A percentile compares a stretch with the other conserved stretches of the same genome.
phyloP scores from a whole-genome alignment of 2,888 invertebrate species.

The Catonia carolina region DNA sequence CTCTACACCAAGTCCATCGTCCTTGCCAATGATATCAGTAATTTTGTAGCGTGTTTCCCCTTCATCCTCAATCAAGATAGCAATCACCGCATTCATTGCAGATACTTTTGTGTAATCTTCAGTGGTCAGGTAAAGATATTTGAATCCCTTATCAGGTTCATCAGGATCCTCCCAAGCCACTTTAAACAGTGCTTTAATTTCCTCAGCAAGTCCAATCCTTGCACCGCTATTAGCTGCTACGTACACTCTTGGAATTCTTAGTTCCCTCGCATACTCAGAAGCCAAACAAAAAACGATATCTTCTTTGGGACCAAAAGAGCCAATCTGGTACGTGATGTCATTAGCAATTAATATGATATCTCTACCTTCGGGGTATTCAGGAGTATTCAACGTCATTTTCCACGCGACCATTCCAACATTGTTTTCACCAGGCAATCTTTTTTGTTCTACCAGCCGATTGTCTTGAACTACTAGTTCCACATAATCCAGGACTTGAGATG shows the following conservation, averaged over 20 bases:
- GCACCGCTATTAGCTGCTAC: conserved; percentile 96
- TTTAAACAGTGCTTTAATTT: conserved; percentile 82
- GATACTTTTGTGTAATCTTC: conserved; percentile 81
- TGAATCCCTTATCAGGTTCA: conserved; percentile 89
- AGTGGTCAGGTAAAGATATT: conserved; percentile 89
- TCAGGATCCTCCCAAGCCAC: conserved; percentile 88
- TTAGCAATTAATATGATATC: conserved; percentile 94
- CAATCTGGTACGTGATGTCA: conserved; percentile 89
- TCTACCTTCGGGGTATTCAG: conserved; percentile 84
- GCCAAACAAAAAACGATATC: conserved; percentile 84
- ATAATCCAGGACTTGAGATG: conserved; percentile 64
- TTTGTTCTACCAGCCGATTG: conserved; percentile 68
- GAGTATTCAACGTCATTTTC: conserved; percentile 84
- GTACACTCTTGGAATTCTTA: conserved; percentile 88
- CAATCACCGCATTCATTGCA: conserved; percentile 72
- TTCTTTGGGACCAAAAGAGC: conserved; percentile 94
- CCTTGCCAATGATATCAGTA: conserved; percentile 91
- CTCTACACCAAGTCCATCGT: conserved; percentile 93
- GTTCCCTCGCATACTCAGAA: conserved; percentile 73
- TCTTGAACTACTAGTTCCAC: conserved; percentile 83
- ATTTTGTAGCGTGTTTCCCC: conserved; percentile 89
- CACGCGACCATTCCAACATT: conserved; percentile 98
- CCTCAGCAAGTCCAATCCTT: conserved; percentile 94
- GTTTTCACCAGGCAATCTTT: conserved; percentile 90
- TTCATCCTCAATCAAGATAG: conserved; percentile 86